Conservation (phyloP, 2,113 vertebrate genomes). For the Corapipo altera region DNA sequence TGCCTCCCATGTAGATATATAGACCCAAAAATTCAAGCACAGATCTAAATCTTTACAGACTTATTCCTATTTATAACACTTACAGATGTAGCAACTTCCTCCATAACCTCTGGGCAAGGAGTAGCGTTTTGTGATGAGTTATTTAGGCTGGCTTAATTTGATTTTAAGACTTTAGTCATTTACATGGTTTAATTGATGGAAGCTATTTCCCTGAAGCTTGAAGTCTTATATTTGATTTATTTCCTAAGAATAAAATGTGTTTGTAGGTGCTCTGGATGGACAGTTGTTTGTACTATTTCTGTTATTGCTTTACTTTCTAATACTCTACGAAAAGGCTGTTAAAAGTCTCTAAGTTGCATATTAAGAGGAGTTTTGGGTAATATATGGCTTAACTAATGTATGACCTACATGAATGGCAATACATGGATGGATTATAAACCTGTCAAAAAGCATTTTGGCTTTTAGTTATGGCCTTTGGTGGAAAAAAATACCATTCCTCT, state of each 20-base stretch:
- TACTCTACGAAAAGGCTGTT: not conserved
- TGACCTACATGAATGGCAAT: not conserved
- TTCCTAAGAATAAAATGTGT: not conserved
- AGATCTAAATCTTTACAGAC: not conserved
- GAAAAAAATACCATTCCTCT: not conserved
- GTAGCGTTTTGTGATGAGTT: not conserved
- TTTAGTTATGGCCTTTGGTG: constrained; percentile 15
- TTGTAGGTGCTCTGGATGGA: not conserved
- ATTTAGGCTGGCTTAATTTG: not conserved
- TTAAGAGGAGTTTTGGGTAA: not conserved
- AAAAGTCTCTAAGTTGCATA: not conserved
- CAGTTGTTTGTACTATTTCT: not conserved
- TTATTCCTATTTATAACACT: not conserved
- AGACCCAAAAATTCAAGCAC: not conserved
- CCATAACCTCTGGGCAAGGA: not conserved
- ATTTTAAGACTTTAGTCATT: not conserved
- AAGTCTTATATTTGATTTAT: not conserved
- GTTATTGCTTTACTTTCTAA: not conserved
- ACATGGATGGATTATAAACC: constrained; percentile 37
- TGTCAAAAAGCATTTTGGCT: constrained; percentile 22
- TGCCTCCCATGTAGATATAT: not conserved
- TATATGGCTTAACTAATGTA: not conserved
- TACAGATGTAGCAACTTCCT: not conserved
- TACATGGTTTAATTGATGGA: not conserved
- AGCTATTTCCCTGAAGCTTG: not conserved